Conservation (phyloP, 1,140 invertebrate species). For the Chionoecetes opilio region DNA sequence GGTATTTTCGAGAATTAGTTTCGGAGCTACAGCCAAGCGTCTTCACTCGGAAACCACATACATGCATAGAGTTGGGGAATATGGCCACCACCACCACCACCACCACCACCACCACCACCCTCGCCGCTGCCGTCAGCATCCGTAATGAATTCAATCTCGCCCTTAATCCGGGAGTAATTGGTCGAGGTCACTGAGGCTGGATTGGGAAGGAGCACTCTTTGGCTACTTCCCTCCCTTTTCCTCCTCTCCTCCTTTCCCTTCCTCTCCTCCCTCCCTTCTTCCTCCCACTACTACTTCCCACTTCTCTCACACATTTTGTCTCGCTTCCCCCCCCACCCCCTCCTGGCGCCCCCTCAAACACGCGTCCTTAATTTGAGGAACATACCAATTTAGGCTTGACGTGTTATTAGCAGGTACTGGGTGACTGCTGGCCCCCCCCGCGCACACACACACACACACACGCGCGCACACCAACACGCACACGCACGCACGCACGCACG, state of each 20-base stretch:
- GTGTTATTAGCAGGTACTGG: neutral
- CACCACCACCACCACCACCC: neutral
- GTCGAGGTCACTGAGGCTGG: neutral
- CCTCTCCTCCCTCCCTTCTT: neutral
- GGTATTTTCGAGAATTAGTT: too few species aligned
- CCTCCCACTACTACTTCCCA: neutral
- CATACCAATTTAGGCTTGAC: neutral
- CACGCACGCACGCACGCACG: too few species aligned
- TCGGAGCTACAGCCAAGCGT: too few species aligned
- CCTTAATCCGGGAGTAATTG: neutral
- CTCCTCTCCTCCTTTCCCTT: neutral
- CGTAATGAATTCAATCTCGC: neutral
- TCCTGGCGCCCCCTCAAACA: neutral
- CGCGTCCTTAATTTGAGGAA: neutral
- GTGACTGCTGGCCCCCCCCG: too few species aligned
- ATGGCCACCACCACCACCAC: too few species aligned
- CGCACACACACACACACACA: neutral
- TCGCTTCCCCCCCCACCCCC: too few species aligned
- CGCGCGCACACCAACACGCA: too few species aligned
- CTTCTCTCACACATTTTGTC: too few species aligned
- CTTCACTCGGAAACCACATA: too few species aligned
- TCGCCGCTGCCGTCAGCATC: neutral
- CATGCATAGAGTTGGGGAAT: too few species aligned
- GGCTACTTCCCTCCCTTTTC: neutral
- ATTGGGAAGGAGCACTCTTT: neutral